phyloP scores from a whole-genome alignment of 2,797 vertebrate genomes.

The Pelodytes ibericus region DNA sequence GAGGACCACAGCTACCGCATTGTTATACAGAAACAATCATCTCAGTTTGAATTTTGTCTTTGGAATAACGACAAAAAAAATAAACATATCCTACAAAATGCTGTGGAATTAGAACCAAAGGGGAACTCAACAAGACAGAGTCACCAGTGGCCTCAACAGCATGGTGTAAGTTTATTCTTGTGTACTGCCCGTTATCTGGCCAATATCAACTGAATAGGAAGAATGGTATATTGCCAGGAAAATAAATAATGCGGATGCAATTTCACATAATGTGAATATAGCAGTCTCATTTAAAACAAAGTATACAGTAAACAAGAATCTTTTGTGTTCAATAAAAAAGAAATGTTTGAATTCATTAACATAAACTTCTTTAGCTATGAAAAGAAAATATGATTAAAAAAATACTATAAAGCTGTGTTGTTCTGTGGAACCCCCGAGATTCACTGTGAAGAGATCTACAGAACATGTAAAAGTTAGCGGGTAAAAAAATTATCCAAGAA shows the following conservation, averaged over 20 bases:
- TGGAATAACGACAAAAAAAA: neutral
- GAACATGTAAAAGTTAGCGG: too few species aligned
- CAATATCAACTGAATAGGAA: neutral
- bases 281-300: neutral
- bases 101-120: neutral
- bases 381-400: neutral
- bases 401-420: too few species aligned
- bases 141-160: neutral
- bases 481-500: too few species aligned
- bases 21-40: neutral
- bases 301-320: neutral
- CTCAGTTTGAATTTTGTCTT: neutral
- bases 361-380: neutral
- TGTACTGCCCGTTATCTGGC: neutral
- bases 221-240: neutral
- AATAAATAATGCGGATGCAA: too few species aligned
- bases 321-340: too few species aligned
- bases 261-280: neutral
- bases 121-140: neutral
- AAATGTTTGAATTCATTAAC: too few species aligned
- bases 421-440: too few species aligned
- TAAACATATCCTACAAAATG: neutral
- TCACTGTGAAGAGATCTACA: too few species aligned
- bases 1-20: neutral
- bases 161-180: neutral